phyloP scores from a whole-genome alignment of 2,888 invertebrate genomes.

The Lathronympha strigana region DNA sequence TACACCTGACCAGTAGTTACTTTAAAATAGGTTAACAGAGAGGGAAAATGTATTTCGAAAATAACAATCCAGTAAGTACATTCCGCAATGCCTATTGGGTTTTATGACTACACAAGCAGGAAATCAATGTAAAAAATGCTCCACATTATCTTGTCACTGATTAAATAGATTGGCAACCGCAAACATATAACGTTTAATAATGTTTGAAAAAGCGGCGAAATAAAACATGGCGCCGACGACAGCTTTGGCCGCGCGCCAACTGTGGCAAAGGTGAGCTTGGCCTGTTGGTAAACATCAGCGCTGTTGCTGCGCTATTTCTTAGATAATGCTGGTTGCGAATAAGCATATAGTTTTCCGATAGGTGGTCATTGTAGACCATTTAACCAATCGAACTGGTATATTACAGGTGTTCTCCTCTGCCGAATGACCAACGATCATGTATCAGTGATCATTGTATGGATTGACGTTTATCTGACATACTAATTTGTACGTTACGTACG shows the following conservation, averaged over 20 bases:
- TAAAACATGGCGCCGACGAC: constrained; percentile 36
- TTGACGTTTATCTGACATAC: too few relatives aligned
- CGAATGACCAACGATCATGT: too few relatives aligned
- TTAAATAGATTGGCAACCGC: constrained; percentile 6
- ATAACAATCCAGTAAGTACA: neutral
- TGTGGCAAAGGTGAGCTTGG: constrained; percentile 56
- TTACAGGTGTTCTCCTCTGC: too few relatives aligned
- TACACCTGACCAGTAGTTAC: too few relatives aligned
- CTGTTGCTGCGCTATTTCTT: neutral
- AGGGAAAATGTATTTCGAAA: neutral
- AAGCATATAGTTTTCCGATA: neutral
- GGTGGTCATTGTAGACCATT: too few relatives aligned
- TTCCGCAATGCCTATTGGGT: neutral
- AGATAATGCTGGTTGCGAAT: neutral
- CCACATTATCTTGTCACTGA: constrained; percentile 8
- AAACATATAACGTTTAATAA: constrained; percentile 20
- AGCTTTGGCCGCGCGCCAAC: constrained; percentile 57
- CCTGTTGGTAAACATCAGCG: constrained; percentile 34
- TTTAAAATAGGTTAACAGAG: too few relatives aligned
- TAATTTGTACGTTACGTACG: too few relatives aligned
- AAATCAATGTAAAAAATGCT: neutral
- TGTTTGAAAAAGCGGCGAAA: constrained; percentile 24
- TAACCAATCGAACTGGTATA: too few relatives aligned
- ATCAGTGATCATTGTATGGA: too few relatives aligned
- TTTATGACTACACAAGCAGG: neutral